phyloP scores from a whole-genome alignment of 2,113 vertebrate species.

The Mormyrus lacerda region DNA sequence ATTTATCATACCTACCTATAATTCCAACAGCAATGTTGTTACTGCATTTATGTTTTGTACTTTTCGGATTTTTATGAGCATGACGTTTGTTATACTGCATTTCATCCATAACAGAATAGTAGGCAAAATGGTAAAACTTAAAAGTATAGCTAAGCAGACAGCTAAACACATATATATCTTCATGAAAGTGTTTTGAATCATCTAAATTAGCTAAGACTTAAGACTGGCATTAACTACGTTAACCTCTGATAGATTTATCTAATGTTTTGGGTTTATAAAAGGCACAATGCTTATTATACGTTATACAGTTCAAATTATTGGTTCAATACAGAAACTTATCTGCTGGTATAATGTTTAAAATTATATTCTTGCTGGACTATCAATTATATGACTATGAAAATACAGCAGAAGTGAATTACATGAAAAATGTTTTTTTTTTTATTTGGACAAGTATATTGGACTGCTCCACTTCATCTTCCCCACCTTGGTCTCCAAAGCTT shows the following conservation, averaged over 20 bases:
- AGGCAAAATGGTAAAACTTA: slow-evolving; percentile 26
- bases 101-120: slow-evolving; percentile 12
- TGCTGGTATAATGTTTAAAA: background rate
- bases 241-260: background rate
- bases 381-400: background rate
- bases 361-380: background rate
- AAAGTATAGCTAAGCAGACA: slow-evolving; percentile 13
- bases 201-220: background rate
- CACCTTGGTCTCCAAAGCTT: background rate
- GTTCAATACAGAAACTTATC: background rate
- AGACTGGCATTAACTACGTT: too few species aligned
- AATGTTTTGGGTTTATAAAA: background rate
- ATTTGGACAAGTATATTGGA: background rate
- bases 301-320: background rate
- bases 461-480: background rate
- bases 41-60: background rate
- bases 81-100: slow-evolving; percentile 13
- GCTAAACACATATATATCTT: background rate
- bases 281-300: background rate
- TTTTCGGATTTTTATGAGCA: slow-evolving; percentile 1
- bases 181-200: background rate
- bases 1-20: background rate
- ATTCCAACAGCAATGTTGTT: background rate
- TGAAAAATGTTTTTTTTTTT: background rate
- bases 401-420: background rate